phyloP scores from a whole-genome alignment of 2,797 vertebrate genomes.

The Trichosurus vulpecula region DNA sequence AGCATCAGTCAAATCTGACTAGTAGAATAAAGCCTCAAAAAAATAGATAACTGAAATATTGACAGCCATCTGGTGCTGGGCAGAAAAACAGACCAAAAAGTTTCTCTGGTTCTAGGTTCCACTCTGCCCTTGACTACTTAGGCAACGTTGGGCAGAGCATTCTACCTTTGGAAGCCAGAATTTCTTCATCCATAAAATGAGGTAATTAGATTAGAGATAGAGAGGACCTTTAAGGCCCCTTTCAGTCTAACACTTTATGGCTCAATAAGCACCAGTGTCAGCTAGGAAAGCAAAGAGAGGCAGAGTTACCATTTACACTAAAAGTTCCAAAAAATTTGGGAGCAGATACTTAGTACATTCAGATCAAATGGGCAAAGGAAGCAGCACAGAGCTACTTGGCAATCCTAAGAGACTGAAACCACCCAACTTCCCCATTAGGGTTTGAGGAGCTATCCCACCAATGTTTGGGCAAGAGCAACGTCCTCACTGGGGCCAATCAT shows the following conservation, averaged over 20 bases:
- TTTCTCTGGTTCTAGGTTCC: not conserved
- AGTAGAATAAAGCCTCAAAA: constrained; percentile 12
- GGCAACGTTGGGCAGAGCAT: not conserved
- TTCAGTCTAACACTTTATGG: not conserved
- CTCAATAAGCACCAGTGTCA: not conserved
- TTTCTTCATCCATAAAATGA: not conserved
- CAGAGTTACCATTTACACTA: not conserved
- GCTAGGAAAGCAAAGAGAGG: not conserved
- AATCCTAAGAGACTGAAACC: not conserved
- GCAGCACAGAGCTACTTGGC: not conserved
- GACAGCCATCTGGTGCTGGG: not conserved
- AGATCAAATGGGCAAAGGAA: not conserved
- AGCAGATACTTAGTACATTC: not conserved
- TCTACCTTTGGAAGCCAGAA: not conserved
- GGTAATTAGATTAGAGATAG: not conserved
- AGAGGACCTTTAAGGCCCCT: not conserved
- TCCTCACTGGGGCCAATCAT: not conserved
- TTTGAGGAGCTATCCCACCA: not conserved
- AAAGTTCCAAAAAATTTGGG: not conserved
- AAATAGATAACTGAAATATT: not conserved
- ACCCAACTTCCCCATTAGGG: not conserved
- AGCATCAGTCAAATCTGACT: not conserved
- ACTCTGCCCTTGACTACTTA: not conserved
- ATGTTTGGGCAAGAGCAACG: not conserved
- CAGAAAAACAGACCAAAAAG: not conserved